phyloP scores from a whole-genome alignment of 2,888 invertebrate genomes.

The Netelia inedita region DNA sequence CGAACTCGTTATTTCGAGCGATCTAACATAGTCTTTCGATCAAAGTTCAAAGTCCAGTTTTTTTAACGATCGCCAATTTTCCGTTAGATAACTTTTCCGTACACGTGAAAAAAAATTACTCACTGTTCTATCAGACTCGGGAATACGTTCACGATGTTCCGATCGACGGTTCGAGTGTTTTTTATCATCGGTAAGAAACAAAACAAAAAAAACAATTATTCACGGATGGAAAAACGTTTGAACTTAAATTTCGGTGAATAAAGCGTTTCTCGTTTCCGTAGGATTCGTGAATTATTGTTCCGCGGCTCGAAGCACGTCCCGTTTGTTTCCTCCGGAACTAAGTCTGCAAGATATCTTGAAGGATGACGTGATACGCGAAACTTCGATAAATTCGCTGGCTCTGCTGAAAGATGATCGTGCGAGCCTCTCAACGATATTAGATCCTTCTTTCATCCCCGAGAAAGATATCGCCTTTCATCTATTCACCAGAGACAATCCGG shows the following conservation, averaged over 20 bases:
- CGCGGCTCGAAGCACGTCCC: slow-evolving; percentile 29
- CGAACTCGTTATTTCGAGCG: slow-evolving; percentile 5
- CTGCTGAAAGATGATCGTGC: slow-evolving; percentile 62
- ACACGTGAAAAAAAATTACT: slow-evolving; percentile 1
- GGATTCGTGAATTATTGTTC: slow-evolving; percentile 33
- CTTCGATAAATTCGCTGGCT: slow-evolving; percentile 47
- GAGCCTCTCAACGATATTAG: slow-evolving; percentile 55
- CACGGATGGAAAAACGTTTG: background rate
- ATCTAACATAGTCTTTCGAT: background rate
- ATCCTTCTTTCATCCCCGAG: slow-evolving; percentile 68
- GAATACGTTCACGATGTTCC: slow-evolving; percentile 33
- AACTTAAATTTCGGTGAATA: slow-evolving; percentile 11
- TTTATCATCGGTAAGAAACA: slow-evolving; percentile 39
- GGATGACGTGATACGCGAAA: slow-evolving; percentile 57
- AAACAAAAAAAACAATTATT: background rate
- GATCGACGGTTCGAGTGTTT: slow-evolving; percentile 19
- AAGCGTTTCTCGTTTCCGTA: slow-evolving; percentile 1
- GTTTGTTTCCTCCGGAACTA: slow-evolving; percentile 37
- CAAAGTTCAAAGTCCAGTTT: slow-evolving; percentile 1
- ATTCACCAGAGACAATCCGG: slow-evolving; percentile 75
- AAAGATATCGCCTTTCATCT: slow-evolving; percentile 75
- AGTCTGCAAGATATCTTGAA: slow-evolving; percentile 24
- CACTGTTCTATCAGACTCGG: slow-evolving; percentile 4
- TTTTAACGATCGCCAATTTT: slow-evolving; percentile 34
- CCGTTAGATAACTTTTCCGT: slow-evolving; percentile 29